Conservation (phyloP, 2,888 invertebrate species). For the Ypsolopha sequella region DNA sequence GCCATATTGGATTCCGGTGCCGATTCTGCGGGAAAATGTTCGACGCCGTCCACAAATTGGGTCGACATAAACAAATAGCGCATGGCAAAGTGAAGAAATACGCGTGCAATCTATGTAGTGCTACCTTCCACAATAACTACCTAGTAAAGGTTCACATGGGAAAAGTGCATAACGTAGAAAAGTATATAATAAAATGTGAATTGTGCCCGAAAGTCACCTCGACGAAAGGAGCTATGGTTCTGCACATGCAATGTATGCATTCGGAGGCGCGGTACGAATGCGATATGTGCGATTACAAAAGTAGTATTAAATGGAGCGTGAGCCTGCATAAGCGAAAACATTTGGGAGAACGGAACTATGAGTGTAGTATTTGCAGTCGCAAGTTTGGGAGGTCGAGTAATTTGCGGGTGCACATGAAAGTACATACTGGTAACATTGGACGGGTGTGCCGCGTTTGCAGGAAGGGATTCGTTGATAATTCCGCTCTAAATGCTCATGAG, state of each 20-base stretch:
- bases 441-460: slow-evolving; percentile 42
- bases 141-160: slow-evolving; percentile 49
- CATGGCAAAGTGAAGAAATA: slow-evolving; percentile 29
- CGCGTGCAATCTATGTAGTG: slow-evolving; percentile 35
- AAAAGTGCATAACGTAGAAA: slow-evolving; percentile 46
- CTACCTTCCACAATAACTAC: slow-evolving; percentile 30
- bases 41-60: slow-evolving; percentile 27
- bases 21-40: slow-evolving; percentile 55
- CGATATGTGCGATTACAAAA: slow-evolving; percentile 42
- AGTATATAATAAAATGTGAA: slow-evolving; percentile 43
- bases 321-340: slow-evolving; percentile 59
- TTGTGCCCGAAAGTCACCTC: slow-evolving; percentile 49
- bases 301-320: slow-evolving; percentile 40
- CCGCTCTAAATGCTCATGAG: slow-evolving; percentile 29
- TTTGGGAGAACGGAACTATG: slow-evolving; percentile 54
- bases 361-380: slow-evolving; percentile 67
- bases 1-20: slow-evolving; percentile 34
- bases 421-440: slow-evolving; percentile 40
- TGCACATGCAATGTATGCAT: slow-evolving; percentile 64
- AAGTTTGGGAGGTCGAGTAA: slow-evolving; percentile 67
- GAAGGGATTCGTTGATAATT: slow-evolving; percentile 30
- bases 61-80: slow-evolving; percentile 32
- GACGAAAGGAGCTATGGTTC: slow-evolving; percentile 62
- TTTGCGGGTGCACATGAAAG: slow-evolving; percentile 44
- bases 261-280: slow-evolving; percentile 36